Evolutionary conservation across 2,113 vertebrate species (phyloP).

Genomic region (Pseudopipra pipra): DNA sequence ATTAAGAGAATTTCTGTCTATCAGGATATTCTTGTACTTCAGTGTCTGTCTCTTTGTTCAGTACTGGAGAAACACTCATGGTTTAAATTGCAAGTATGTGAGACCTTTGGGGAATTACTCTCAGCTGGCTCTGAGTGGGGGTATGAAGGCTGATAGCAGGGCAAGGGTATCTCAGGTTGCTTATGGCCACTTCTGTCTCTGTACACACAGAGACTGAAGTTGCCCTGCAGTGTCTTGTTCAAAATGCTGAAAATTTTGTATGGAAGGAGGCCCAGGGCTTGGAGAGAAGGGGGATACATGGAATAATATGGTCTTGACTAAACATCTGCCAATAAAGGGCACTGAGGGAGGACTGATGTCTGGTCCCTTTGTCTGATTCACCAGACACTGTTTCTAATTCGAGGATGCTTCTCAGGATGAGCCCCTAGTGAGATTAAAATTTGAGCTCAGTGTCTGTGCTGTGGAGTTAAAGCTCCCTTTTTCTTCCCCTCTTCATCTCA

Average conservation of each 20-base stretch:
- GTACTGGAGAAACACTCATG: background rate
- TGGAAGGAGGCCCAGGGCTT: background rate
- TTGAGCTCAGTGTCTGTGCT: background rate
- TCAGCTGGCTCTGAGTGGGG: background rate
- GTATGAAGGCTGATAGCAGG: background rate
- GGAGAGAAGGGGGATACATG: background rate
- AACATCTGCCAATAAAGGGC: background rate
- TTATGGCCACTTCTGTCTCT: background rate
- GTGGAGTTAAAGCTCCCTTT: background rate
- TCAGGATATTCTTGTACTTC: background rate
- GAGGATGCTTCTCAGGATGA: background rate
- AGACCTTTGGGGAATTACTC: background rate
- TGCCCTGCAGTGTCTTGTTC: background rate
- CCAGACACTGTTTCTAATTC: background rate
- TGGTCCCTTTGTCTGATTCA: background rate
- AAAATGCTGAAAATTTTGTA: background rate
- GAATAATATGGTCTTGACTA: rapidly evolving
- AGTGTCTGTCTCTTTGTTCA: rapidly evolving
- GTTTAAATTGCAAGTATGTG: background rate
- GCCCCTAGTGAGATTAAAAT: background rate
- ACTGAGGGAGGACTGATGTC: background rate
- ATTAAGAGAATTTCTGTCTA: background rate
- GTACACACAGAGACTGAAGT: background rate
- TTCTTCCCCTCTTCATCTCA: background rate
- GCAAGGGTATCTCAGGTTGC: background rate